Base-by-base conservation (phyloP, 2,888 invertebrate species). In the Stenurella melanura region DNA sequence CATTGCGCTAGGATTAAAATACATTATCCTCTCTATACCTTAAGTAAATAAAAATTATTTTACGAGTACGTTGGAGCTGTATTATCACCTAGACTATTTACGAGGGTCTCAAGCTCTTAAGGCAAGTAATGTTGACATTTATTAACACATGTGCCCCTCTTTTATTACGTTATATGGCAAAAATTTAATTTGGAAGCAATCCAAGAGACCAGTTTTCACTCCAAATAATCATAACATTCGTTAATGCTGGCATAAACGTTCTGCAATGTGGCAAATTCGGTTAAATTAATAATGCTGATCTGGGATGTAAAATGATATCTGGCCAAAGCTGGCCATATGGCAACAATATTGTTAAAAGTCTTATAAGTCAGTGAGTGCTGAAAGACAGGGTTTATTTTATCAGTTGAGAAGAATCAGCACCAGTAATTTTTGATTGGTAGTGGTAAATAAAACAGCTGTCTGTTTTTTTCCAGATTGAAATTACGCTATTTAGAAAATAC, bases 141-240 rank as follows among this genome's bases (percentile, higher is more conserved):
- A 70, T 70, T 70, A 70, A 70, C 70, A 70, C 70, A 70, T 70
- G 70, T 70, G 70, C 70, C 60, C 60, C 42, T 42, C 60, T 70
- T n/a, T 70, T 64, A 70, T 70, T 70, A 57, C 66, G 58, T 73
- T 58, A 73, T 67, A 66, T 67, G 73, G 73, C 58, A 73, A 73
- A 73, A 73, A 73, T 73, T 73, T 73, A 73, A 73, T 67, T 73
- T 67, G 73, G 73, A 73, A 60, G 54, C 58, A 73, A 73, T 73
- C 73, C 73, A 73, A 57, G 38, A 50, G 73, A 57, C 54, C 66
- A 54, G 56, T 66, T 60, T 66, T 73, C 73, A 30, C 19, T 66
- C 58, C 26, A 18, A 68, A 68, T 68, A 70, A 70, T 58, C 57
- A 70, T 70, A 70, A 70, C 58, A 70, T 18, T 57, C 69, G 69